Base-by-base conservation (phyloP, 1,140 invertebrate genomes). In the Belonocnema kinseyi region DNA sequence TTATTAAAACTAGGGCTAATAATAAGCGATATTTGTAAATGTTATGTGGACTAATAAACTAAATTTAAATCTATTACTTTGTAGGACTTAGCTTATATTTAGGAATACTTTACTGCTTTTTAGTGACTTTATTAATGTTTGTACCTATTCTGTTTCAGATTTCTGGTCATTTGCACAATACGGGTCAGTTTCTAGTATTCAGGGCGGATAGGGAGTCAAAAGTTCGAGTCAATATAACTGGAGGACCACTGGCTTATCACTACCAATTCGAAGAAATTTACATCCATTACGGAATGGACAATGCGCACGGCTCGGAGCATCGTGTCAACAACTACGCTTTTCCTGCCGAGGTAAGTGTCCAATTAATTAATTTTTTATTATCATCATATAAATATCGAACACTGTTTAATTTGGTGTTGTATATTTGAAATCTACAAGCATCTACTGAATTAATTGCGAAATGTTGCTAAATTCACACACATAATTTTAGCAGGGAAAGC, bases 261-360 rank as follows among this genome's bases (percentile, higher is more conserved):
- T 99, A 98, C 89, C 96, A 97, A 89, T 97, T 98, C 83, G 96
- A 97, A 87, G 97, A 98, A 88, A 96, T 99, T 84, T 97, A 98
- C 89, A 97, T 99, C 85, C 98, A 99, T 90, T 99, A 98, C 88
- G 98, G 97, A 19, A 93, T 94, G 74, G 95, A 96, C 61, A 96
- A 98, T 85, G 94, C 94, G 83, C 93, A 95, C 78, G 98, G 98
- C 7, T 98, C 97, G 0, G 98, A 99, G 89, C 98, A 99, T 91
- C 95, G 95, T 75, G 97, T 99, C 77, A 96, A 98, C 82, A 96
- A 97, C 74, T 96, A 98, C 83, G 94, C 97, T 40, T 99, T 99
- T 92, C 97, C 98, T 26, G 97, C 96, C 56, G 98, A 99, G 94
- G 97, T 99, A 89, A 94, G 84, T 85, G 40, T 46, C 40, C 40